Conservation (phyloP, 2,113 vertebrate species). For the Salvelinus namaycush region DNA sequence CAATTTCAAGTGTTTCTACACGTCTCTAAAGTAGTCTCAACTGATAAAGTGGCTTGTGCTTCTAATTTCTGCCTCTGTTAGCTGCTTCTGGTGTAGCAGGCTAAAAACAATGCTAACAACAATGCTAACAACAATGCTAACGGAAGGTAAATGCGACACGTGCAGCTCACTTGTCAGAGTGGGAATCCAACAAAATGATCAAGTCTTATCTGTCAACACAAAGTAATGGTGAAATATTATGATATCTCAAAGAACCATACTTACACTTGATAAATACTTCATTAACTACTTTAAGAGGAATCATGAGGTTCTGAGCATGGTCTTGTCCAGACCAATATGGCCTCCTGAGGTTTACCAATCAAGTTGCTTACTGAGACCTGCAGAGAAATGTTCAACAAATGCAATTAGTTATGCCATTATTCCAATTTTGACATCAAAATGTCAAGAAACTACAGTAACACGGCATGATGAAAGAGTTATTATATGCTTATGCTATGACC, state of each 20-base stretch:
- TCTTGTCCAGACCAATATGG: not conserved
- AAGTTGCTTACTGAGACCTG: not conserved
- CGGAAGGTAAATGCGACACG: no score
- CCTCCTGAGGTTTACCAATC: not conserved
- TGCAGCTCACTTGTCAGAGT: no score
- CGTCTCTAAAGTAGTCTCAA: no score
- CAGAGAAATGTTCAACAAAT: not conserved
- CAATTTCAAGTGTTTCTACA: no score
- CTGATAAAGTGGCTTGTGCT: no score
- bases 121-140: no score
- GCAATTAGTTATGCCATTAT: not conserved
- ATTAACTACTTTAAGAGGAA: constrained; percentile 3
- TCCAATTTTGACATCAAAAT: not conserved
- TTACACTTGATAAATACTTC: not conserved
- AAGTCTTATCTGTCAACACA: not conserved
- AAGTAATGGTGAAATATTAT: not conserved
- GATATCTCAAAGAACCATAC: not conserved
- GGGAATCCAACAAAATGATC: not conserved
- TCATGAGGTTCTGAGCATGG: constrained; percentile 4
- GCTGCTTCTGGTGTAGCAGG: no score
- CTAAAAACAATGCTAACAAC: no score
- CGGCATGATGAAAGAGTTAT: constrained; percentile 26
- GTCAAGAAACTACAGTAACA: constrained; percentile 6
- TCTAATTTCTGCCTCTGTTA: no score
- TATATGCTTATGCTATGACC: constrained; percentile 5